Conservation (phyloP, 2,797 vertebrate species). For the Petrocephalus schoutedeni region DNA sequence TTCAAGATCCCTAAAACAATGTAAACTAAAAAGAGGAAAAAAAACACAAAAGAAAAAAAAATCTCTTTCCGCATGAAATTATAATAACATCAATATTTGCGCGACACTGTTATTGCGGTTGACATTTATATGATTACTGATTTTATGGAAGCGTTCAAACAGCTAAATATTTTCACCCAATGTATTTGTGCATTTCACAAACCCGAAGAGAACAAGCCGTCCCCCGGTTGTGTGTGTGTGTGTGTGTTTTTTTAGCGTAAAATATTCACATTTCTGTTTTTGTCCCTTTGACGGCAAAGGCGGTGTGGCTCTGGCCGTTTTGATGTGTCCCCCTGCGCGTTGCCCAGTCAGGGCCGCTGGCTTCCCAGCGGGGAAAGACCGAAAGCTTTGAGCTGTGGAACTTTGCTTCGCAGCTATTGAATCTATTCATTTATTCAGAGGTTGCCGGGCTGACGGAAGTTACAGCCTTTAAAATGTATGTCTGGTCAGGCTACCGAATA, state of each 20-base stretch:
- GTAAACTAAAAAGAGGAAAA: neutral
- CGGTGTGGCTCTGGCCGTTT: slow-evolving; percentile 72
- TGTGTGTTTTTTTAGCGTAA: neutral
- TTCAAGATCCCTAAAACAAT: neutral
- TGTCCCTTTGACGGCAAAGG: slow-evolving; percentile 72
- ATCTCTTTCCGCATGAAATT: neutral
- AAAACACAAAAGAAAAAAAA: neutral
- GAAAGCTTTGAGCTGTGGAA: slow-evolving; percentile 94
- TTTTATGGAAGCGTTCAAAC: neutral
- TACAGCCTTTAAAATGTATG: slow-evolving; percentile 76
- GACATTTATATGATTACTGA: neutral
- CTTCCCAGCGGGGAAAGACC: slow-evolving; percentile 67
- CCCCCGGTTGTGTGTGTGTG: neutral
- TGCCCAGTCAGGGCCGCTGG: slow-evolving; percentile 80
- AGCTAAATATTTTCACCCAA: neutral
- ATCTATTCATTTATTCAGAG: slow-evolving; percentile 88
- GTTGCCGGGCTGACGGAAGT: slow-evolving; percentile 53
- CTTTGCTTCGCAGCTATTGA: slow-evolving; percentile 90
- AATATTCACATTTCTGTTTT: neutral
- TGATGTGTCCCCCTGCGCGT: slow-evolving; percentile 95
- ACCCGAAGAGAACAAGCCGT: neutral
- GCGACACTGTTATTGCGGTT: neutral
- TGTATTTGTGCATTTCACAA: neutral
- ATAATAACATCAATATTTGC: neutral
- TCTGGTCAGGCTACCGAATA: slow-evolving; percentile 79